Percentiles rank a stretch among this genome's conserved stretches.
Evolutionary conservation across 2,888 invertebrate genomes (phyloP).

Genomic region (Augochlorella aurata): DNA sequence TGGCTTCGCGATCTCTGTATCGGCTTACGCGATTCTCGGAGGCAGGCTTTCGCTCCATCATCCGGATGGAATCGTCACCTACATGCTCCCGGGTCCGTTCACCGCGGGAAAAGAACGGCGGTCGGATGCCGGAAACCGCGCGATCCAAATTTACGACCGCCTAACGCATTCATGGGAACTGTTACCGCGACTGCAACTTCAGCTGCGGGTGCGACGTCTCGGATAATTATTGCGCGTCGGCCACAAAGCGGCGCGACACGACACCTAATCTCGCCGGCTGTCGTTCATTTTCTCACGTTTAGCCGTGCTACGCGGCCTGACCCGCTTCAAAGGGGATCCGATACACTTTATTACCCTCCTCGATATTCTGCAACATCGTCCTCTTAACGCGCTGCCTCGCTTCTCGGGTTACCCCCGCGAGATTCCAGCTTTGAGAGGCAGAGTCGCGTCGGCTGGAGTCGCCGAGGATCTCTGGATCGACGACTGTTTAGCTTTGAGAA

Average conservation of each 20-base stretch:
- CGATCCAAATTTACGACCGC: conserved; percentile 64
- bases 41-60: conserved; percentile 29
- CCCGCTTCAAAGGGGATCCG: conserved; percentile 9
- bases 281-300: conserved; percentile 24
- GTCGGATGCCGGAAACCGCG: conserved; percentile 51
- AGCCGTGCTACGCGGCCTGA: background rate
- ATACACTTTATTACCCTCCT: conserved; percentile 9
- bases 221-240: conserved; percentile 51
- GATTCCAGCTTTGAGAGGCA: too few species aligned
- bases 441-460: too few species aligned
- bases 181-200: conserved; percentile 11
- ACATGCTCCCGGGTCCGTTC: background rate
- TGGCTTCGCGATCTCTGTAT: conserved; percentile 35
- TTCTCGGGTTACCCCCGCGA: too few species aligned
- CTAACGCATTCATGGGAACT: conserved; percentile 41
- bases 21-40: conserved; percentile 53
- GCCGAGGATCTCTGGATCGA: too few species aligned
- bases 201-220: conserved; percentile 12
- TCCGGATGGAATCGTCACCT: conserved; percentile 18
- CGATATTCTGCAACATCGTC: background rate
- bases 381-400: background rate
- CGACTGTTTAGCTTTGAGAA: too few species aligned
- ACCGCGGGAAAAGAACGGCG: background rate
- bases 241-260: conserved; percentile 36
- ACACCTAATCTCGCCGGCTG: conserved; percentile 32